Percentiles rank a stretch among this genome's conserved stretches.
These are phyloP conservation scores for Acanthurus tractus DNA, from an alignment of 2,797 vertebrate genomes.

Conservation along the genomic window DNA sequence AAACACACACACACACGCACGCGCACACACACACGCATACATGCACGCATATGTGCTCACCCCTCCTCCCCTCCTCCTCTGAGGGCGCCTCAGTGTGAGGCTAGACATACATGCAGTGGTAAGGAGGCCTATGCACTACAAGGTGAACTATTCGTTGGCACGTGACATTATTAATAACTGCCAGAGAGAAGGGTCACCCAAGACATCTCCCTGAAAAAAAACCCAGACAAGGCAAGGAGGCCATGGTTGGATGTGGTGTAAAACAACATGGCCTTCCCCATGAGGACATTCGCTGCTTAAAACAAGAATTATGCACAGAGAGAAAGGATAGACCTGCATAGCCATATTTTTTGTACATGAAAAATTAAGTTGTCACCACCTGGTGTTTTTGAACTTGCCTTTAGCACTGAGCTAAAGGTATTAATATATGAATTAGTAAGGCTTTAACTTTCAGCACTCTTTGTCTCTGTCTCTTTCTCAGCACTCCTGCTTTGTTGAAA, in stretches of 20 bases:
- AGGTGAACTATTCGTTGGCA: slow-evolving; percentile 83
- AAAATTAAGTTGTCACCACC: slow-evolving; percentile 84
- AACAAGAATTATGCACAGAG: slow-evolving; percentile 83
- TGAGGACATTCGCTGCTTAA: slow-evolving; percentile 75
- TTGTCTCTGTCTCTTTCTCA: not conserved
- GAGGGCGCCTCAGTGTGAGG: slow-evolving; percentile 49
- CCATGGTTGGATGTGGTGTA: slow-evolving; percentile 80
- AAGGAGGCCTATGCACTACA: slow-evolving; percentile 70
- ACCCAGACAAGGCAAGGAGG: slow-evolving; percentile 80
- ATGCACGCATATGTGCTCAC: not conserved
- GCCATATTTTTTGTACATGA: slow-evolving; percentile 67
- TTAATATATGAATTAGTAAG: slow-evolving; percentile 61
- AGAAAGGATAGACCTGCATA: slow-evolving; percentile 31
- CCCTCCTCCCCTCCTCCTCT: slow-evolving; percentile 15
- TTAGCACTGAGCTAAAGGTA: slow-evolving; percentile 56
- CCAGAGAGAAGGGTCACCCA: slow-evolving; percentile 81
- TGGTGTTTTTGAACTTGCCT: slow-evolving; percentile 73
- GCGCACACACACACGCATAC: not conserved
- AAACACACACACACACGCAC: not conserved
- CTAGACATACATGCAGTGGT: slow-evolving; percentile 58
- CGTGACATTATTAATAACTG: slow-evolving; percentile 87
- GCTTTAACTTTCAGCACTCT: slow-evolving; percentile 42
- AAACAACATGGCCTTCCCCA: slow-evolving; percentile 74
- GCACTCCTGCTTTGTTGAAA: slow-evolving; percentile 24
- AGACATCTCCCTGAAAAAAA: slow-evolving; percentile 84